Base-by-base conservation (phyloP, 30 jellyfish, hydroid and myxozoan species). In the Rhopilema esculentum region DNA sequence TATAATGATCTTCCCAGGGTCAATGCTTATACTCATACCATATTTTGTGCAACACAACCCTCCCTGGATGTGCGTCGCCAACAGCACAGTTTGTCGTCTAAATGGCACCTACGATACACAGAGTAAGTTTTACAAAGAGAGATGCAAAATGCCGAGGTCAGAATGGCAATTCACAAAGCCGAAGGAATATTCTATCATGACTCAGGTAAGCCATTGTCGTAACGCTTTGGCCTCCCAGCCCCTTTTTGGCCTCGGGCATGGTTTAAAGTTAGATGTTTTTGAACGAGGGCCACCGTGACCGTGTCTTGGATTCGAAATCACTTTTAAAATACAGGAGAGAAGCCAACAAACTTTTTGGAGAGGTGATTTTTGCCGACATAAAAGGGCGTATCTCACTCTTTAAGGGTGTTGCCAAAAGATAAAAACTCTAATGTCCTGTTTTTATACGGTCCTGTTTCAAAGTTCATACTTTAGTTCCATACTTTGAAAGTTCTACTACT, bases 1-100 rank as follows among this genome's bases (percentile, higher is more conserved):
- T 77, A 61, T 96, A 18, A 65, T 84, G 80, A 89, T 88, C 21
- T 28, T 86, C 26, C 99, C 99, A 6, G 91, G 85, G 0, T 61
- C 97, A 16, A 73, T 91, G 87, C 94, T 74, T 32, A 86, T 88
- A 64, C 85, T 96, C 8, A 73, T 96, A 1, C 93, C 94, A 25
- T 86, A 77, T 76, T 96, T 96, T 65, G 95, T 81, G 23, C 98
- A 96, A 40, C 96, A 87, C 61, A 88, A 86, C 52, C 99, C 99
- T 6, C 97, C 95, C 1, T 96, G 99, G 99, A 63, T 50, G 82
- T 96, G 99, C 69, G 96, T 71, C 17, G 32, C 49, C 0, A 96
- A 96, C 94, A 91, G 99, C 75, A 82, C 98, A 17, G 52, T 82
- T 22, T 96, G 99, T 87, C 85, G 80, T 49, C 53, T 80, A 25